These are phyloP conservation scores for Polydrusus cervinus DNA, from an alignment of 2,888 invertebrate species.

Conservation along the genomic window DNA sequence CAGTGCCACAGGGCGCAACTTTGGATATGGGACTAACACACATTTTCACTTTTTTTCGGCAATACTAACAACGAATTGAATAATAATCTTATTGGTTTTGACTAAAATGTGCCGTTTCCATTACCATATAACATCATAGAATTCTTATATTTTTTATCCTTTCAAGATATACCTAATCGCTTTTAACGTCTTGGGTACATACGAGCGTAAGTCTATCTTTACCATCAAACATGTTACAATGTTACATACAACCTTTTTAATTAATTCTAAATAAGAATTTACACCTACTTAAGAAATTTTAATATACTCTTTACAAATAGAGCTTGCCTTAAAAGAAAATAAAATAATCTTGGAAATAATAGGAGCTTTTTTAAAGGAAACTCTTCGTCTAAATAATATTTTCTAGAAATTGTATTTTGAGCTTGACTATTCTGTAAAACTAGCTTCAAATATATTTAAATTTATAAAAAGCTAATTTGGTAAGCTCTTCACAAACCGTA, in stretches of 20 bases:
- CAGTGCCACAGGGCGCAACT: too few relatives aligned
- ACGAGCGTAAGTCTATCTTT: conserved; percentile 1
- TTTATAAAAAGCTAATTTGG: too few relatives aligned
- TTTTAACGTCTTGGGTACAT: conserved; percentile 13
- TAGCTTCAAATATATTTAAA: too few relatives aligned
- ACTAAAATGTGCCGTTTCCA: background rate
- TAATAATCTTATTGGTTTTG: too few relatives aligned
- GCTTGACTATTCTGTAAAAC: too few relatives aligned
- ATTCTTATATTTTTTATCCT: background rate
- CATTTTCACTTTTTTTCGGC: too few relatives aligned
- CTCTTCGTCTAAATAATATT: too few relatives aligned
- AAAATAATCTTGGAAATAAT: background rate
- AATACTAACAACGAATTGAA: too few relatives aligned
- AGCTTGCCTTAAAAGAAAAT: conserved; percentile 2
- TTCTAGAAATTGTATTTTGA: too few relatives aligned
- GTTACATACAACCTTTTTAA: conserved; percentile 11
- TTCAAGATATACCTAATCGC: background rate
- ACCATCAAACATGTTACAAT: conserved; percentile 20
- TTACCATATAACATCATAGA: background rate
- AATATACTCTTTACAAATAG: conserved; percentile 12
- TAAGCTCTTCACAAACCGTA: too few relatives aligned
- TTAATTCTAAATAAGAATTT: conserved; percentile 30
- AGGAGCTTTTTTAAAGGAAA: too few relatives aligned
- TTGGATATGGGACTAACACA: too few relatives aligned
- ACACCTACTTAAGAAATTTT: conserved; percentile 30